Base-by-base conservation (phyloP, 1,140 invertebrate species). In the Radopholus similis region DNA sequence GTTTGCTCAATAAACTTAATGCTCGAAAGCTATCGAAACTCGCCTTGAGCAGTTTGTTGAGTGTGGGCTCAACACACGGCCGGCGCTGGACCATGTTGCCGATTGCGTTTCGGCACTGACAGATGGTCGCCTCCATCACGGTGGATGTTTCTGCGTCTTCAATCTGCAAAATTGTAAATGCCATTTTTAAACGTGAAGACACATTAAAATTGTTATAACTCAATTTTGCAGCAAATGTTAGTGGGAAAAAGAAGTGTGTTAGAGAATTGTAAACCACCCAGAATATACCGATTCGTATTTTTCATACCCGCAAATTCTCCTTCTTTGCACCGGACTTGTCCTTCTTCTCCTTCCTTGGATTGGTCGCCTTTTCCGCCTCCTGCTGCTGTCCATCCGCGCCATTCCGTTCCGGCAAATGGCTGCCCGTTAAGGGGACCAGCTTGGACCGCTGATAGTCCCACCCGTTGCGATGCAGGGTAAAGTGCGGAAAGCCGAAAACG, bases 81-180 rank as follows among this genome's bases (percentile, higher is more conserved):
- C 68, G 57, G 53, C 71, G 77, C 37, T 49, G 42, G 11, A 81
- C 65, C 34, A 81, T 76, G 23, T 77, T 66, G 30, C 72, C 73
- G 47, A 81, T 67, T n/a, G 78, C 75, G 58, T 66, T 64, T 1
- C 75, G 58, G 53, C 69, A 81, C 51, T 81, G 78, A 21, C 54
- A 53, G 23, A 81, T 66, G 5, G 78, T 81, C 28, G 78, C 77
- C 21, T 81, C 78, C 80, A 81, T 81, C 11, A 77, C 82, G 9
- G 78, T 81, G 18, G 81, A 69, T 30, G 72, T 63, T 37, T 83
- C 78, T 32, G 82, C 77, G 47, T 83, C 78, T 5, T 83, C 81
- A 38, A 82, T 75, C 78, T 80, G 37, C 26, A 68, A 44, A 67
- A 21, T 9, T 37, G 49, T 34, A 9, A 69, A 23, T 21, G 30